These are phyloP conservation scores for Bombus balteatus DNA, from an alignment of 1,140 invertebrate species.

Conservation along the genomic window DNA sequence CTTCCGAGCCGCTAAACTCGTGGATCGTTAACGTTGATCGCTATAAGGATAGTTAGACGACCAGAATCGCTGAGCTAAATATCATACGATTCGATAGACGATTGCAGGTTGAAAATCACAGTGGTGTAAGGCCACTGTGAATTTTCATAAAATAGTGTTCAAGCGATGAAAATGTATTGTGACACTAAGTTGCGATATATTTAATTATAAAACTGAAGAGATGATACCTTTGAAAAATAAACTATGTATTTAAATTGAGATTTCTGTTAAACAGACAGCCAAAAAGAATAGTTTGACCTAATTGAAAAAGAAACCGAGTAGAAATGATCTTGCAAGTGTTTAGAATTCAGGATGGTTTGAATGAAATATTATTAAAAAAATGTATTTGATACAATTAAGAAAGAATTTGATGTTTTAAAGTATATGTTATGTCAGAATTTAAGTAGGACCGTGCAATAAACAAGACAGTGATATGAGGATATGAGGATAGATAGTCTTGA, in stretches of 20 bases:
- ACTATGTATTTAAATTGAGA: too few relatives aligned
- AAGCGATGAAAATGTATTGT: background rate
- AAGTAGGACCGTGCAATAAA: background rate
- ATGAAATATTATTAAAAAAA: background rate
- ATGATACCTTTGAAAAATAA: too few relatives aligned
- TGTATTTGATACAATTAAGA: background rate
- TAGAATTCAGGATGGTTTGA: background rate
- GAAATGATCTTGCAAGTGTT: background rate
- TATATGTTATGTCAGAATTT: background rate
- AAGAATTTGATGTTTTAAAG: background rate
- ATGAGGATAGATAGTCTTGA: too few relatives aligned
- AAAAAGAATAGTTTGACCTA: background rate
- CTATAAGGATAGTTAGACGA: background rate
- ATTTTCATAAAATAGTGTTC: background rate
- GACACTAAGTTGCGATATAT: background rate
- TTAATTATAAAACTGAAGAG: background rate
- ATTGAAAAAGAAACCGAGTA: background rate
- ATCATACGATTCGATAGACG: background rate
- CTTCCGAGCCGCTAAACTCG: conserved; percentile 48
- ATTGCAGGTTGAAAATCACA: background rate
- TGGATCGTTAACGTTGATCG: conserved; percentile 49
- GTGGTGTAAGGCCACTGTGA: background rate
- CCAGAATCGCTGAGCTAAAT: conserved; percentile 2
- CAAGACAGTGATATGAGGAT: background rate
- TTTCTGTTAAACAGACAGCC: too few relatives aligned